These are phyloP conservation scores for Oncopodura yosiiana DNA, from an alignment of 1,140 invertebrate species.

Conservation along the genomic window DNA sequence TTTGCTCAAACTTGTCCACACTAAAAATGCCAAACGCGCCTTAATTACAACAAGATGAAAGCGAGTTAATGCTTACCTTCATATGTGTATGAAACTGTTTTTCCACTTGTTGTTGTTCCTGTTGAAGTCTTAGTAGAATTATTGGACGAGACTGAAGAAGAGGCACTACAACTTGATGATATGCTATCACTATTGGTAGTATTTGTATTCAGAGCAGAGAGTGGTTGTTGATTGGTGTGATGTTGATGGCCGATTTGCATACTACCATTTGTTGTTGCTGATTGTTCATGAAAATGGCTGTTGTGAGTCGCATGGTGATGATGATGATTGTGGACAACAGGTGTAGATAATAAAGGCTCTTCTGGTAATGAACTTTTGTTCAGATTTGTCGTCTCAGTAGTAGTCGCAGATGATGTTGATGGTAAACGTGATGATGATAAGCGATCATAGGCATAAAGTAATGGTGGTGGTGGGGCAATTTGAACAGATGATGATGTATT, in stretches of 20 bases:
- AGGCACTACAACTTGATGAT: neutral
- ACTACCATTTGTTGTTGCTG: slow-evolving; percentile 1
- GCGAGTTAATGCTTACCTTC: no score
- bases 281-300: neutral
- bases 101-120: neutral
- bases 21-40: no score
- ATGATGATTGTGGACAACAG: neutral
- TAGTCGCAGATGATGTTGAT: neutral
- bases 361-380: neutral
- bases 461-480: slow-evolving; percentile 35
- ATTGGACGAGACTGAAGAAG: neutral
- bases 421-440: no score
- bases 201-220: slow-evolving; percentile 20
- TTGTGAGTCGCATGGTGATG: slow-evolving; percentile 14
- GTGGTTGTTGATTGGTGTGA: slow-evolving; percentile 4
- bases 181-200: slow-evolving; percentile 7
- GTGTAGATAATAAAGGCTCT: neutral
- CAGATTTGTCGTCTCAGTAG: neutral
- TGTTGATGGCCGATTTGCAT: neutral
- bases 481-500: slow-evolving; percentile 37
- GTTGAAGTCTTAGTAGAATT: slow-evolving; percentile 40
- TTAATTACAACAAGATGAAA: no score
- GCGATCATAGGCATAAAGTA: slow-evolving; percentile 36
- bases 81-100: slow-evolving; percentile 28
- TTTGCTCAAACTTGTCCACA: no score